These are phyloP conservation scores for Euura saliciscinereae DNA, from an alignment of 1,140 invertebrate species.

Conservation along the genomic window DNA sequence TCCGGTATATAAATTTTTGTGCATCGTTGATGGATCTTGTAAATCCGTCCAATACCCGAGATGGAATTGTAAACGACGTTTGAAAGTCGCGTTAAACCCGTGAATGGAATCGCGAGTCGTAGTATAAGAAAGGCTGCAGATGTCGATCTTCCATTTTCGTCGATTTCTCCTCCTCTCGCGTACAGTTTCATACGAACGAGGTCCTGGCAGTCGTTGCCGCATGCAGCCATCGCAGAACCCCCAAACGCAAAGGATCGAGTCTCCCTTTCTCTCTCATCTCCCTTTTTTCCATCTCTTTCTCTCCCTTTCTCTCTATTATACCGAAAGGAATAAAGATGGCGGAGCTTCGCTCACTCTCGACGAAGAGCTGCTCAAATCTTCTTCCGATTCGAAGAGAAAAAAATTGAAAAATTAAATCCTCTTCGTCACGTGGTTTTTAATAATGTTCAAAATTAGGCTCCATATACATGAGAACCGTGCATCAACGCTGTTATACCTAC, in stretches of 20 bases:
- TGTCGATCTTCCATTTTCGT: conserved; percentile 7
- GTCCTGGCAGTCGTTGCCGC: neutral
- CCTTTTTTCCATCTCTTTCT: conserved; percentile 8
- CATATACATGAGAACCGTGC: no score
- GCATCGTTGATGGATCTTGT: no score
- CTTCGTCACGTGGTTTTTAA: no score
- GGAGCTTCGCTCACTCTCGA: neutral
- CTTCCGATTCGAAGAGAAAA: no score
- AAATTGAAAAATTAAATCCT: no score
- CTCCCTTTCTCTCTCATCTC: conserved; percentile 22
- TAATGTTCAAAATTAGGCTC: no score
- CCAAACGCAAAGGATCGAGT: conserved; percentile 1
- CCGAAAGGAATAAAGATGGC: neutral
- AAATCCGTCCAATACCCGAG: no score
- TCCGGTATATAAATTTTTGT: no score
- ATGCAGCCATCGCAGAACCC: neutral
- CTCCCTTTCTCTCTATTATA: neutral
- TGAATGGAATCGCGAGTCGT: neutral
- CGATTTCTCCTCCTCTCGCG: neutral
- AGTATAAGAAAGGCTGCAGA: neutral
- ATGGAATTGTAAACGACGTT: neutral
- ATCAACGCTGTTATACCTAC: no score
- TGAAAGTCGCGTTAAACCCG: neutral
- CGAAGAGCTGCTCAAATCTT: no score
- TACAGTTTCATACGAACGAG: neutral